Evolutionary conservation across 2,888 invertebrate genomes (phyloP).

Genomic region (Drosophila subsilvestris): DNA sequence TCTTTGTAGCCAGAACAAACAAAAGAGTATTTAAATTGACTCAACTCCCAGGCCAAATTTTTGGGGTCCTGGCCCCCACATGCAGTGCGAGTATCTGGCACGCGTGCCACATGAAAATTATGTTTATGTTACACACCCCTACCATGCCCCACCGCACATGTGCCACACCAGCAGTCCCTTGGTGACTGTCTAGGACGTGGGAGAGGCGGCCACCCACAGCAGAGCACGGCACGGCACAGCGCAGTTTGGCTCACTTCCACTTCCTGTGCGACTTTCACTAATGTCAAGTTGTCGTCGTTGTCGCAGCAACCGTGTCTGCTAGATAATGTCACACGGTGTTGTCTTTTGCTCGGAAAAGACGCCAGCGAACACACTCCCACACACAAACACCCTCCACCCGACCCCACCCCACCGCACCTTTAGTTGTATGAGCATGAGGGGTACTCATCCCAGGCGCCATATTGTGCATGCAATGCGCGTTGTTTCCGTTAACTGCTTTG

Average conservation of each 20-base stretch:
- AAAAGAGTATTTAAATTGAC: constrained; percentile 26
- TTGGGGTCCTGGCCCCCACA: constrained; percentile 29
- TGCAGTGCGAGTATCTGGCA: constrained; percentile 39
- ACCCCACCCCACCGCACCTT: constrained; percentile 1
- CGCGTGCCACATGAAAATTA: constrained; percentile 75
- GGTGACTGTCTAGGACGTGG: neutral
- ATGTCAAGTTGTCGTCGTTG: constrained; percentile 76
- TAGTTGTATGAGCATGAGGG: constrained; percentile 7
- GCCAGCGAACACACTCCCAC: constrained; percentile 19
- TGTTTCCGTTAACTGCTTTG: constrained; percentile 81
- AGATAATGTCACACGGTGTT: constrained; percentile 71
- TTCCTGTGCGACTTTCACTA: constrained; percentile 79
- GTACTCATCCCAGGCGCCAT: constrained; percentile 64
- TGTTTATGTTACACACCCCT: constrained; percentile 64
- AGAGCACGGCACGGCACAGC: constrained; percentile 5
- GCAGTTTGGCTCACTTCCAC: constrained; percentile 69
- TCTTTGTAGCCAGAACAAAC: neutral
- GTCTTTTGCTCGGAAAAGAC: constrained; percentile 23
- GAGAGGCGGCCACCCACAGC: neutral
- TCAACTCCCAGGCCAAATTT: neutral
- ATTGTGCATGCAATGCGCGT: constrained; percentile 80
- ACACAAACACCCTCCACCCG: constrained; percentile 19
- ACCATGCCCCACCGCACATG: constrained; percentile 9
- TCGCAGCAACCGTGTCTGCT: constrained; percentile 70
- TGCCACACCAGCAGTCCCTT: neutral